Base-by-base conservation (phyloP, 1,140 invertebrate species). In the Psix sp. region DNA sequence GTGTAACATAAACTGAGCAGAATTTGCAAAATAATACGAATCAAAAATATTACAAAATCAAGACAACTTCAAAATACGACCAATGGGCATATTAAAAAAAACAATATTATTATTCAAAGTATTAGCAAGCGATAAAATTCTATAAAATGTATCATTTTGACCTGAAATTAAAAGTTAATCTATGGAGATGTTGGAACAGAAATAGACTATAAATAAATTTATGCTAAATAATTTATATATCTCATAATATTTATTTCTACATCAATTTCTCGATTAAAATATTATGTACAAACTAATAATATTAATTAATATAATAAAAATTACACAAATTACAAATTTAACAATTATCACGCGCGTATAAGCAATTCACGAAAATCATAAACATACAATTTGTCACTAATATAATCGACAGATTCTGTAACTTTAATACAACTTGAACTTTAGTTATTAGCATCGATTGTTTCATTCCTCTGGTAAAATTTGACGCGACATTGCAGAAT, bases 261-360 rank as follows among this genome's bases (percentile, higher is more conserved):
- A 70, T 65, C 60, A 65, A 48, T 70, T 52, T 49, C 35, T 59
- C 33, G 38, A 54, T 75, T 75, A 70, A 66, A 66, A 59, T 62
- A 20, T 39, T 71, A 75, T 75, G 52, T 75, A 75, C 73, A 75
- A 57, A 66, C 38, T 63, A 75, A 65, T 65, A 68, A 60, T 63
- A 68, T 57, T 73, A n/a, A n/a, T n/a, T n/a, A 66, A 45, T 66
- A 70, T 56, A 63, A 71, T 75, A 75, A 75, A 66, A 70, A 60
- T 56, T 70, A 57, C 59, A 66, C 48, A 66, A 70, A 60, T 70
- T 70, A 75, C 40, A 66, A 66, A 60, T 75, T 62, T 76, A 76
- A 66, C 66, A 76, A 76, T 70, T 67, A 76, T 56, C 57, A 71
- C 62, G 66, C 56, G 39, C 40, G 40, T 38, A 21, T 56, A 67